A percentile compares a stretch with the other conserved stretches of the same genome.
Conservation (phyloP, 2,797 vertebrate genomes). For the Enteromius anoplus region DNA sequence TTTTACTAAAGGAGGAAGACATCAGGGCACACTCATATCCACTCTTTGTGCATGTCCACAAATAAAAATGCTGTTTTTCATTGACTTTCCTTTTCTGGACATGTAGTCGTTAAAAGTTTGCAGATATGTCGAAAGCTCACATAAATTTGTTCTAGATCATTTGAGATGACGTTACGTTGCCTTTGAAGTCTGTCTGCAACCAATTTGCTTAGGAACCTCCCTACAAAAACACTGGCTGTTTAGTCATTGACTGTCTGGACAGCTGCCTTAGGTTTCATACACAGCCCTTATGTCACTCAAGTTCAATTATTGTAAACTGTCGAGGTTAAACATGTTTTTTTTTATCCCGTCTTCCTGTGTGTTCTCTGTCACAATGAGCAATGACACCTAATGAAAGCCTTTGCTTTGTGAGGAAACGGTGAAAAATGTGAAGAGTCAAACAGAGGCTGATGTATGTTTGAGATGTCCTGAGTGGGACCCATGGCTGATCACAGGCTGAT, state of each 20-base stretch:
- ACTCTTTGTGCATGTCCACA: neutral
- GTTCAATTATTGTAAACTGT: conserved; percentile 18
- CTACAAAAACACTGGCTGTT: neutral
- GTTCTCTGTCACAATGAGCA: conserved; percentile 27
- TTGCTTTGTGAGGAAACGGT: conserved; percentile 11
- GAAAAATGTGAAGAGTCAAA: conserved; percentile 31
- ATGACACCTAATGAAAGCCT: conserved; percentile 16
- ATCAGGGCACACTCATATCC: neutral
- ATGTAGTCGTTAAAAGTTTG: neutral
- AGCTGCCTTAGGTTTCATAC: conserved; percentile 3
- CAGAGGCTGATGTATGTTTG: conserved; percentile 40
- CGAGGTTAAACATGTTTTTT: conserved; percentile 2
- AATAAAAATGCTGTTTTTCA: conserved; percentile 7
- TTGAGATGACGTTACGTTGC: neutral
- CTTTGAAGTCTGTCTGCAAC: neutral
- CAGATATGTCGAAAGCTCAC: neutral
- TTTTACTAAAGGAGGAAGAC: neutral
- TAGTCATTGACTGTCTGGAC: neutral
- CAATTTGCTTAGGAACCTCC: conserved; percentile 2
- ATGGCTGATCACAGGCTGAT: conserved; percentile 41
- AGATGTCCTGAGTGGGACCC: conserved; percentile 13
- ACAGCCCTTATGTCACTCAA: conserved; percentile 16
- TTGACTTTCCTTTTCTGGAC: neutral
- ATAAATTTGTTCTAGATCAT: neutral
- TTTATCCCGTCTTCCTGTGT: conserved; percentile 2